Percentiles rank a stretch among this genome's conserved stretches.
Conservation (phyloP, 2,888 invertebrate species). For the Campoplex nolae region DNA sequence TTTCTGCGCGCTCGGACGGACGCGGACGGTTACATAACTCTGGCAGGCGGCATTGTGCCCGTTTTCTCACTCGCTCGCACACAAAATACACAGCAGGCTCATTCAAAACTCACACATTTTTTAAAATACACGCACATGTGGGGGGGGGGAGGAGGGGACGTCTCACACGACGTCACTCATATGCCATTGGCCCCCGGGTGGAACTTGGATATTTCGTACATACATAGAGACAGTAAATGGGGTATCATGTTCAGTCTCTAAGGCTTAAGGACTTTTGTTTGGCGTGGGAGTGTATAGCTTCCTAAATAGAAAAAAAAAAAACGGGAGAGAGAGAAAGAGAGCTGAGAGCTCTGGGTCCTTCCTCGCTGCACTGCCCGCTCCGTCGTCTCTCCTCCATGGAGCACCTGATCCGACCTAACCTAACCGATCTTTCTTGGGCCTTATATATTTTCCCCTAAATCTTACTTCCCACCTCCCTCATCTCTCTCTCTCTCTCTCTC, state of each 20-base stretch:
- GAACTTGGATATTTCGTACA: slow-evolving; percentile 83
- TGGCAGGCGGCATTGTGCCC: slow-evolving; percentile 76
- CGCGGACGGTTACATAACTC: slow-evolving; percentile 83
- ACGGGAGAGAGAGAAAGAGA: slow-evolving; percentile 44
- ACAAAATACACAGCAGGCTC: background rate
- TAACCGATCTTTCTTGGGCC: slow-evolving; percentile 58
- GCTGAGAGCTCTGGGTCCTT: slow-evolving; percentile 64
- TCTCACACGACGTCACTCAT: slow-evolving; percentile 39
- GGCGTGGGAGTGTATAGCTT: slow-evolving; percentile 82
- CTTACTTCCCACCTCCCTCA: background rate
- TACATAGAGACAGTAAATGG: slow-evolving; percentile 82
- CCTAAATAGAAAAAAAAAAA: slow-evolving; percentile 27
- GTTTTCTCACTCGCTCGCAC: slow-evolving; percentile 63
- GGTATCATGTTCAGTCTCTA: slow-evolving; percentile 84
- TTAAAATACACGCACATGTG: background rate
- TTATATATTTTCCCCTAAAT: slow-evolving; percentile 6
- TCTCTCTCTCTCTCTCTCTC: background rate
- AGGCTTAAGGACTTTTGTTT: slow-evolving; percentile 84
- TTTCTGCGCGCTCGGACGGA: slow-evolving; percentile 71
- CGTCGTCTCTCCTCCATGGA: slow-evolving; percentile 40
- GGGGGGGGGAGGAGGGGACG: background rate
- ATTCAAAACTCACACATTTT: background rate
- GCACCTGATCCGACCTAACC: slow-evolving; percentile 77
- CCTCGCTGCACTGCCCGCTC: slow-evolving; percentile 69
- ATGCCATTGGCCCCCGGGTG: slow-evolving; percentile 44